phyloP scores from a whole-genome alignment of 2,797 vertebrate genomes.

The Apogon hyalosoma region DNA sequence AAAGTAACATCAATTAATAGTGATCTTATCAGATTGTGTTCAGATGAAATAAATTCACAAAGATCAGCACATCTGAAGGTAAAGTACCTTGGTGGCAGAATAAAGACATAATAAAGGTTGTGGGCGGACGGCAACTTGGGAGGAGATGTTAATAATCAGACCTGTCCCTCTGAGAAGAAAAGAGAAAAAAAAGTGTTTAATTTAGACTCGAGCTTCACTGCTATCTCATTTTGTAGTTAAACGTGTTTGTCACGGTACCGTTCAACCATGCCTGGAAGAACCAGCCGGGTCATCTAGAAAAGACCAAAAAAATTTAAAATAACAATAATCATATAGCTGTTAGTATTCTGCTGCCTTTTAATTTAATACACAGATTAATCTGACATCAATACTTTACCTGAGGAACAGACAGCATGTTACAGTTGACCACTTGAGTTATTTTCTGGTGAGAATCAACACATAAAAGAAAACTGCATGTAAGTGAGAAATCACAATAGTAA shows the following conservation, averaged over 20 bases:
- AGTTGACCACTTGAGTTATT: constrained; percentile 82
- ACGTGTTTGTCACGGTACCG: constrained; percentile 76
- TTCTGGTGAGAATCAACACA: constrained; percentile 67
- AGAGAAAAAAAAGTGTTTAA: constrained; percentile 12
- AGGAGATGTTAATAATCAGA: constrained; percentile 87
- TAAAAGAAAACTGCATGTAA: background rate
- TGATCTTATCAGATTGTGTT: background rate
- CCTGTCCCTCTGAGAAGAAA: constrained; percentile 78
- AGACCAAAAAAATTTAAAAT: background rate
- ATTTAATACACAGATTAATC: background rate
- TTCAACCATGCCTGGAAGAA: constrained; percentile 86
- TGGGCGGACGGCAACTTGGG: constrained; percentile 67
- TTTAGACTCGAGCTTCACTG: too few relatives aligned
- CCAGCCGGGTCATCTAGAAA: constrained; percentile 82
- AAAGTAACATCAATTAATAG: background rate
- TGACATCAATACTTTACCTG: constrained; percentile 72
- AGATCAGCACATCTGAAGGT: background rate
- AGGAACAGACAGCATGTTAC: constrained; percentile 82
- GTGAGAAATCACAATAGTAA: constrained; percentile 5
- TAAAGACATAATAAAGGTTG: constrained; percentile 82
- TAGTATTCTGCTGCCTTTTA: background rate
- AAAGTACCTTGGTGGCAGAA: constrained; percentile 83
- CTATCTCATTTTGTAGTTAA: background rate
- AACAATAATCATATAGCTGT: background rate
- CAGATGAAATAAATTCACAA: background rate